A percentile compares a stretch with the other conserved stretches of the same genome.
Evolutionary conservation across 2,797 vertebrate genomes (phyloP).

Genomic region (Myotis planiceps): DNA sequence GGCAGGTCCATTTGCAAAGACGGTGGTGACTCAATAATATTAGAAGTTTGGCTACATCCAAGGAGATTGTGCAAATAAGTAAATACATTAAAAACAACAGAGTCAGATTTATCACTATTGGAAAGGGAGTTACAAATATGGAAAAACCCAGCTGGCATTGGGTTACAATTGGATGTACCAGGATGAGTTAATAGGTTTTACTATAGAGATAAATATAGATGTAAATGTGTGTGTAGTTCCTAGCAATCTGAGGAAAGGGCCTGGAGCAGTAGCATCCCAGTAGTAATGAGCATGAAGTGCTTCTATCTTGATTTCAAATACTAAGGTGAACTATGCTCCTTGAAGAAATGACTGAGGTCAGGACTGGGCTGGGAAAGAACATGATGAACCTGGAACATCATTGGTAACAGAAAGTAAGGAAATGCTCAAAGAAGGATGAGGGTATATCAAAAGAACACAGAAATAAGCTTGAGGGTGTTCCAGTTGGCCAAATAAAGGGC

Average conservation of each 20-base stretch:
- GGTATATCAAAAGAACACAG: not conserved
- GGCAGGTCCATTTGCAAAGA: not conserved
- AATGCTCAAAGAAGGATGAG: not conserved
- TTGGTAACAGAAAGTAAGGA: not conserved
- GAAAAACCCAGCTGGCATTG: not conserved
- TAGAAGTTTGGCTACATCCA: not conserved
- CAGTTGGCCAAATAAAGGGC: not conserved
- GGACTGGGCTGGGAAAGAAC: not conserved
- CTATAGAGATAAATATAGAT: not conserved
- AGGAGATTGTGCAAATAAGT: not conserved
- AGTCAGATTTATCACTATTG: not conserved
- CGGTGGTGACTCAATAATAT: not conserved
- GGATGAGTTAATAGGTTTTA: not conserved
- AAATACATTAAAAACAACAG: not conserved
- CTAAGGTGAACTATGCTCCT: not conserved
- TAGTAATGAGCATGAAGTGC: not conserved
- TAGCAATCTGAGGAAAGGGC: not conserved
- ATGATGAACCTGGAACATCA: not conserved
- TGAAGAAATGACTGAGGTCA: slow-evolving; percentile 14
- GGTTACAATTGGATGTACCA: not conserved
- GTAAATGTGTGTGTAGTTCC: not conserved
- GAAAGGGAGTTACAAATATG: not conserved
- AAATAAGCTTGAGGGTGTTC: not conserved
- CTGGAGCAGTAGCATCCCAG: not conserved
- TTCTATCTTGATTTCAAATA: not conserved